phyloP scores from a whole-genome alignment of 2,888 invertebrate species.

The Epsilonema sp. region DNA sequence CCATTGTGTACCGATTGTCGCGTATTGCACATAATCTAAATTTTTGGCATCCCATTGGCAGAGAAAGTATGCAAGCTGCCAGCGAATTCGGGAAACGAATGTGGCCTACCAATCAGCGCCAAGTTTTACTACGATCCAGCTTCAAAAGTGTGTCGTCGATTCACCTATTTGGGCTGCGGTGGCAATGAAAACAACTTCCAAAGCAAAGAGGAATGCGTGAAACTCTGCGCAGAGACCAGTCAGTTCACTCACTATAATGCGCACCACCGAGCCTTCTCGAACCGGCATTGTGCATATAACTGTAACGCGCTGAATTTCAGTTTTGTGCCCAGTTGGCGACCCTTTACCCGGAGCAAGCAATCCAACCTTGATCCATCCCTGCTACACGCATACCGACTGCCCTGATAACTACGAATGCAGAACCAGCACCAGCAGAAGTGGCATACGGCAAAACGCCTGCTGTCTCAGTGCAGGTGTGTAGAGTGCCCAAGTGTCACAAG shows the following conservation, averaged over 20 bases:
- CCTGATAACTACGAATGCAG: conserved; percentile 17
- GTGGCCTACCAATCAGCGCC: background rate
- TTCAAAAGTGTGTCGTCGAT: conserved; percentile 26
- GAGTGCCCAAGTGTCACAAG: no score
- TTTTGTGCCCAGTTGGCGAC: background rate
- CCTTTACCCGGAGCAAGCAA: background rate
- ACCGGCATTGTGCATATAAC: no score
- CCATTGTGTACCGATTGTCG: no score
- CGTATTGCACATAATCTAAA: no score
- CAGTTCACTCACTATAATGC: conserved; percentile 1
- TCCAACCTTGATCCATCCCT: background rate
- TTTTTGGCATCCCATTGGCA: no score
- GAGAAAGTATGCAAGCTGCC: background rate
- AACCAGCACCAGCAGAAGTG: conserved; percentile 8
- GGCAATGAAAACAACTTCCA: conserved; percentile 50
- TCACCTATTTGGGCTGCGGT: conserved; percentile 65
- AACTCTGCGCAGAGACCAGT: conserved; percentile 16
- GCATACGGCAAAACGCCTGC: no score
- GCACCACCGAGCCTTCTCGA: no score
- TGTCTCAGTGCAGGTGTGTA: conserved; percentile 16
- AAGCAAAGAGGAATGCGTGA: conserved; percentile 16
- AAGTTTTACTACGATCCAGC: background rate
- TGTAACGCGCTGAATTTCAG: no score
- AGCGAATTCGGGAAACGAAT: background rate
- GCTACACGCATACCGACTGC: conserved; percentile 11